Base-by-base conservation (phyloP, 2,113 vertebrate genomes). In the Centropus bengalensis region DNA sequence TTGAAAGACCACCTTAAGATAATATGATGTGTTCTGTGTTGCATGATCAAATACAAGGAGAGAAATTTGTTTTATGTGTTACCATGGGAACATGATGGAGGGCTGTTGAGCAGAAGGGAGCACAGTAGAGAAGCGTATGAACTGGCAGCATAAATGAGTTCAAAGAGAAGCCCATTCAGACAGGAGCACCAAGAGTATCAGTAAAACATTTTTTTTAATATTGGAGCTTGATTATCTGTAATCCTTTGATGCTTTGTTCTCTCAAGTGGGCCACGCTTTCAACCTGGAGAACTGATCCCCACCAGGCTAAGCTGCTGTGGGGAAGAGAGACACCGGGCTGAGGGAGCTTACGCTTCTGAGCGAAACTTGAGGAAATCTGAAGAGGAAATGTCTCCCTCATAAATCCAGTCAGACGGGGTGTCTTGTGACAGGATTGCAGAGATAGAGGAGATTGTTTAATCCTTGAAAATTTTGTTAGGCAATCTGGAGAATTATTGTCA, bases 81-180 rank as follows among this genome's bases (percentile, higher is more conserved):
- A 82, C 66, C n/a, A 47, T 64, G 33, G 74, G 28, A 78, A 74
- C 69, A 45, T 12, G 14, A 51, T 59, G 27, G 38, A 55, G 12
- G 17, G 32, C 58, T 89, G 5, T 49, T 67, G 73, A 90, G 23
- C 28, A 19, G 49, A 70, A 59, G 30, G 30, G 59, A 80, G 14
- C 23, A 47, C 60, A 68, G 32, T 54, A 51, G 17, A 67, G 33
- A 51, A 69, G 58, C 77, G 87, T 82, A 22, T 56, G 58, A 93
- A 36, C 12, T 82, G 51, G 36, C 66, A 89, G 58, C 51, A 20
- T 77, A 49, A 92, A 62, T 59, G 87, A 63, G 60, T 90, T 93
- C 73, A 95, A 90, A 96, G 80, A 59, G 40, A 90, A 93, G 70
- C 71, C 59, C 33, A 27, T 87, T 95, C 74, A 80, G 33, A 27